Evolutionary conservation across 2,888 invertebrate genomes (phyloP).

Genomic region (Desoria tigrina): DNA sequence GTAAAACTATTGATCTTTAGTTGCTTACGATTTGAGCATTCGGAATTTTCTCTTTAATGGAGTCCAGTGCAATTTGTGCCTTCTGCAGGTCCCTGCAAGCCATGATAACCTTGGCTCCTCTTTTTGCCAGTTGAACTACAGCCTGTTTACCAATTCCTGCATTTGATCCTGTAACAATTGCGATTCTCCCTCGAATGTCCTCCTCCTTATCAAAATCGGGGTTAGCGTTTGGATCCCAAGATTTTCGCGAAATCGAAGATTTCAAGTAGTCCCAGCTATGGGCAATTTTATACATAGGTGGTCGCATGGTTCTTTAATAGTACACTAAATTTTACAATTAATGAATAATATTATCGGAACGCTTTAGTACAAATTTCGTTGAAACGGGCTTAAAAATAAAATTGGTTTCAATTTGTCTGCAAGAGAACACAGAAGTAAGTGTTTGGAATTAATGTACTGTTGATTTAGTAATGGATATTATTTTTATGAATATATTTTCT

Average conservation of each 20-base stretch:
- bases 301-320: too few species aligned
- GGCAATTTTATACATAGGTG: background rate
- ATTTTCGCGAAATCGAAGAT: background rate
- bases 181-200: slow-evolving; percentile 36
- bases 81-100: slow-evolving; percentile 41
- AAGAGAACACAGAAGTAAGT: too few species aligned
- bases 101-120: slow-evolving; percentile 36
- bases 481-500: too few species aligned
- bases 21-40: slow-evolving; percentile 23
- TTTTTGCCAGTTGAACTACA: slow-evolving; percentile 38
- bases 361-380: too few species aligned
- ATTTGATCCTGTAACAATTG: slow-evolving; percentile 42
- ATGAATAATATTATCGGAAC: too few species aligned
- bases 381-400: too few species aligned
- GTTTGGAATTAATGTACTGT: too few species aligned
- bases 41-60: slow-evolving; percentile 26
- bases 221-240: background rate
- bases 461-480: too few species aligned
- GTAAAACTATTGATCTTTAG: too few species aligned
- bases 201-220: slow-evolving; percentile 28
- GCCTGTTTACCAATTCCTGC: slow-evolving; percentile 37
- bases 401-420: too few species aligned
- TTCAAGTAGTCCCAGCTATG: background rate
- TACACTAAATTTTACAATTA: too few species aligned
- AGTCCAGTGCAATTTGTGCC: slow-evolving; percentile 30